A percentile compares a stretch with the other conserved stretches of the same genome.
These are phyloP conservation scores for Andrena dorsata DNA, from an alignment of 2,888 invertebrate genomes.

Conservation along the genomic window DNA sequence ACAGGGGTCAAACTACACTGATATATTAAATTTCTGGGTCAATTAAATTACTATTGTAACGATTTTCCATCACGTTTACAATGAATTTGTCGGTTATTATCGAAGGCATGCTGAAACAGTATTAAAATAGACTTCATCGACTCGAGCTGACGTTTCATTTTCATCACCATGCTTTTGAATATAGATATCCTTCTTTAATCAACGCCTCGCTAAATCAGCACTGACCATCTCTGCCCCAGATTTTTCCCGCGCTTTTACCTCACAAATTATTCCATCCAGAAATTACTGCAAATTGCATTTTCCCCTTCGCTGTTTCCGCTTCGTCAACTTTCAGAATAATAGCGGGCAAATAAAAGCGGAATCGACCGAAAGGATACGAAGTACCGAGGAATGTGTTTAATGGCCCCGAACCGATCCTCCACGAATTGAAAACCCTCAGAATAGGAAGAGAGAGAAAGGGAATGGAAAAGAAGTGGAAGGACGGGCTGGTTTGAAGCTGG, in stretches of 20 bases:
- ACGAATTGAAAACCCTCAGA: slow-evolving; percentile 15
- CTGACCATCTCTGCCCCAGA: neutral
- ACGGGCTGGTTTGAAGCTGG: slow-evolving; percentile 21
- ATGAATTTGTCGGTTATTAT: slow-evolving; percentile 23
- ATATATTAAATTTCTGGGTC: slow-evolving; percentile 22
- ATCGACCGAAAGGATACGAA: neutral
- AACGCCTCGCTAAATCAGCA: slow-evolving; percentile 1
- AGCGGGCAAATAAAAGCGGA: slow-evolving; percentile 1
- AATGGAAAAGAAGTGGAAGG: neutral
- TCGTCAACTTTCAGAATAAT: neutral
- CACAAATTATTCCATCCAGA: neutral
- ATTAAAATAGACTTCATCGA: slow-evolving; percentile 5
- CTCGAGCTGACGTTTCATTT: slow-evolving; percentile 14
- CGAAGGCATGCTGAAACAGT: neutral
- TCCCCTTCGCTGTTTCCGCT: neutral
- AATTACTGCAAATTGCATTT: neutral
- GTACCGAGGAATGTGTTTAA: slow-evolving; percentile 25
- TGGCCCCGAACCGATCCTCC: neutral
- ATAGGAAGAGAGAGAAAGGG: neutral
- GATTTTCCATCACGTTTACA: slow-evolving; percentile 2
- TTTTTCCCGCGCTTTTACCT: neutral
- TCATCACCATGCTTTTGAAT: neutral
- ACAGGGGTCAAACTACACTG: slow-evolving; percentile 3
- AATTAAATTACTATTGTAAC: slow-evolving; percentile 31
- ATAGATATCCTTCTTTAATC: slow-evolving; percentile 7